These are phyloP conservation scores for Ethmia dodecea DNA, from an alignment of 2,888 invertebrate species.

Conservation along the genomic window DNA sequence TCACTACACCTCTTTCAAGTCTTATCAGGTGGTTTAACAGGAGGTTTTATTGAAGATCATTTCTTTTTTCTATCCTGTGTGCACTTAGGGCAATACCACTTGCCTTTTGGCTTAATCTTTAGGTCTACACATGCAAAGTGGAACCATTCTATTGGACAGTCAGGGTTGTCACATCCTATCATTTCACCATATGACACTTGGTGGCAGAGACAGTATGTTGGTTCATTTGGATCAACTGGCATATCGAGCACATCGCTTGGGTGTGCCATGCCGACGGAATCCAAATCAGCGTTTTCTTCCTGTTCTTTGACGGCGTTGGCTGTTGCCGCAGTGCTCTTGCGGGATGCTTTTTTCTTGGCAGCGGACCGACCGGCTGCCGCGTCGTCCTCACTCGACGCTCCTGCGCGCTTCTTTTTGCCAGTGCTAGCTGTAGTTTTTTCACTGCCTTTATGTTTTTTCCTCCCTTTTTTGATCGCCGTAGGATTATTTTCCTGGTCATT, in stretches of 20 bases:
- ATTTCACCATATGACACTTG: slow-evolving; percentile 98
- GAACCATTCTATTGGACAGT: slow-evolving; percentile 95
- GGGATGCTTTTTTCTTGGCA: slow-evolving; percentile 62
- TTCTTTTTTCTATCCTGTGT: slow-evolving; percentile 88
- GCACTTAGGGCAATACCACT: slow-evolving; percentile 97
- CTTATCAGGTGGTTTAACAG: slow-evolving; percentile 52
- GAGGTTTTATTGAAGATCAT: slow-evolving; percentile 70
- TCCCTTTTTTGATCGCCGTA: slow-evolving; percentile 64
- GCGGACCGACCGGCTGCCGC: slow-evolving; percentile 54
- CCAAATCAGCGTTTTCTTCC: slow-evolving; percentile 68
- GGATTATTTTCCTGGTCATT: slow-evolving; percentile 64
- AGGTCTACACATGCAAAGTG: slow-evolving; percentile 96
- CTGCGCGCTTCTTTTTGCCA: slow-evolving; percentile 74
- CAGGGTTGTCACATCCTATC: slow-evolving; percentile 97
- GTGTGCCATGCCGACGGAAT: slow-evolving; percentile 81
- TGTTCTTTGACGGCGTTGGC: slow-evolving; percentile 57
- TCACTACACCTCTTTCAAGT: slow-evolving; percentile 49
- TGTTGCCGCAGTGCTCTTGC: slow-evolving; percentile 54
- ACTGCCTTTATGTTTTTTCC: slow-evolving; percentile 63
- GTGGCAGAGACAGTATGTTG: slow-evolving; percentile 98
- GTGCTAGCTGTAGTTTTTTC: slow-evolving; percentile 55
- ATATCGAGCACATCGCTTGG: slow-evolving; percentile 94
- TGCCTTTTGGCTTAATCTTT: slow-evolving; percentile 94
- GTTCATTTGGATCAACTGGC: slow-evolving; percentile 98
- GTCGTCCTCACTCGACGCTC: slow-evolving; percentile 73